Conservation (phyloP, 2,797 vertebrate species). For the Gobio occitaniae region DNA sequence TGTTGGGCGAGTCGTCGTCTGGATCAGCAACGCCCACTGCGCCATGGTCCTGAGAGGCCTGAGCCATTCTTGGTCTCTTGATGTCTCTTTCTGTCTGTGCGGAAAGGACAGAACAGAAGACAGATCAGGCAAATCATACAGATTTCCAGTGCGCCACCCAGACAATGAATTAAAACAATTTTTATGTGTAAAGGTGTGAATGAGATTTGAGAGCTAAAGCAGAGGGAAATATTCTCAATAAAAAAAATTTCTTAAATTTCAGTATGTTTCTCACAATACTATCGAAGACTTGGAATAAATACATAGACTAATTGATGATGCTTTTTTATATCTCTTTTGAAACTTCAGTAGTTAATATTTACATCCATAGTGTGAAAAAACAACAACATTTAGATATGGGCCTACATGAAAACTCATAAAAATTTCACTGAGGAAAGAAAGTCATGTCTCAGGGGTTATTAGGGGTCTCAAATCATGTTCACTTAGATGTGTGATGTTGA, state of each 20-base stretch:
- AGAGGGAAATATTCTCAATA: not conserved
- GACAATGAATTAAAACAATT: constrained; percentile 33
- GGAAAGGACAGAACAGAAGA: constrained; percentile 34
- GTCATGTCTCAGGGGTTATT: not conserved
- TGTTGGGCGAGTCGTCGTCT: constrained; percentile 93
- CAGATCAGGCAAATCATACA: constrained; percentile 42
- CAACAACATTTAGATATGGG: not conserved
- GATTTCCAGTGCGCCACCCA: constrained; percentile 4
- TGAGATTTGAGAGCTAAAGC: not conserved
- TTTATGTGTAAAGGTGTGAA: constrained; percentile 4
- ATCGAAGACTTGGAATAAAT: not conserved
- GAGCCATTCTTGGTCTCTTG: constrained; percentile 76
- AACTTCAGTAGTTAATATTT: not conserved
- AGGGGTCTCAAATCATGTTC: constrained; percentile 8
- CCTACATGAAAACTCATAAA: not conserved
- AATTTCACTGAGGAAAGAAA: not conserved
- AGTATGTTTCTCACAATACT: not conserved
- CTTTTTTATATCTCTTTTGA: not conserved
- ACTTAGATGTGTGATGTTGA: not conserved
- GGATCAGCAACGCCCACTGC: constrained; percentile 80
- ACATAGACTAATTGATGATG: not conserved
- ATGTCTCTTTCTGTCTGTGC: constrained; percentile 48
- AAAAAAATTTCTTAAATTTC: not conserved
- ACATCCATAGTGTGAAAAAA: not conserved
- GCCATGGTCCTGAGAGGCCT: constrained; percentile 75